Conservation (phyloP, 2,888 invertebrate genomes). For the Plemyria rubiginata region DNA sequence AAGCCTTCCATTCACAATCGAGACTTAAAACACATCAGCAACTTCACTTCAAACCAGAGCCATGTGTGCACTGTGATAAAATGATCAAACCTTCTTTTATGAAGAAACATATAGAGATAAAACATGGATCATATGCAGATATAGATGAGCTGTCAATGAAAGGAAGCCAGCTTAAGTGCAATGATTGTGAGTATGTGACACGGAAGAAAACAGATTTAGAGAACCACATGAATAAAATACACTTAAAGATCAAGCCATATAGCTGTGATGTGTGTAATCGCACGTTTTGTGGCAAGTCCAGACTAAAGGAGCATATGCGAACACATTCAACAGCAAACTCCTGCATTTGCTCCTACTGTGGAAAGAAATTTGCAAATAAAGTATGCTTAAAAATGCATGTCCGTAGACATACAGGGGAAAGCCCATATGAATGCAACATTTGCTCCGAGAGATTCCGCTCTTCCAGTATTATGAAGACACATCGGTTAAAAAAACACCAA, state of each 20-base stretch:
- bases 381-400: slow-evolving; percentile 58
- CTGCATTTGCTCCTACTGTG: slow-evolving; percentile 51
- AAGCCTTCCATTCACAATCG: slow-evolving; percentile 45
- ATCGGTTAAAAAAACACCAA: slow-evolving; percentile 55
- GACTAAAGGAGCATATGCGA: slow-evolving; percentile 50
- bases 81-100: slow-evolving; percentile 48
- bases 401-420: slow-evolving; percentile 57
- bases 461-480: slow-evolving; percentile 58
- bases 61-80: slow-evolving; percentile 50
- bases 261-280: slow-evolving; percentile 32
- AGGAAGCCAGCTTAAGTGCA: slow-evolving; percentile 20
- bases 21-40: slow-evolving; percentile 49
- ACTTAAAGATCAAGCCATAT: slow-evolving; percentile 39
- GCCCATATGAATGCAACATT: slow-evolving; percentile 57
- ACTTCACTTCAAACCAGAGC: slow-evolving; percentile 46
- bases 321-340: slow-evolving; percentile 47
- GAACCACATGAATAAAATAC: slow-evolving; percentile 38
- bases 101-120: slow-evolving; percentile 51
- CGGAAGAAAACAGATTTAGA: slow-evolving; percentile 33
- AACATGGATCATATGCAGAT: slow-evolving; percentile 36
- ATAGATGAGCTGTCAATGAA: slow-evolving; percentile 1
- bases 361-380: slow-evolving; percentile 56
- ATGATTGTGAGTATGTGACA: slow-evolving; percentile 26
- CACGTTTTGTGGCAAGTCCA: slow-evolving; percentile 47
- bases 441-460: slow-evolving; percentile 58